Evolutionary conservation across 2,888 invertebrate genomes (phyloP), one percentile per base, ranked within the genome.

Genomic region (Drosophila mettleri): DNA sequence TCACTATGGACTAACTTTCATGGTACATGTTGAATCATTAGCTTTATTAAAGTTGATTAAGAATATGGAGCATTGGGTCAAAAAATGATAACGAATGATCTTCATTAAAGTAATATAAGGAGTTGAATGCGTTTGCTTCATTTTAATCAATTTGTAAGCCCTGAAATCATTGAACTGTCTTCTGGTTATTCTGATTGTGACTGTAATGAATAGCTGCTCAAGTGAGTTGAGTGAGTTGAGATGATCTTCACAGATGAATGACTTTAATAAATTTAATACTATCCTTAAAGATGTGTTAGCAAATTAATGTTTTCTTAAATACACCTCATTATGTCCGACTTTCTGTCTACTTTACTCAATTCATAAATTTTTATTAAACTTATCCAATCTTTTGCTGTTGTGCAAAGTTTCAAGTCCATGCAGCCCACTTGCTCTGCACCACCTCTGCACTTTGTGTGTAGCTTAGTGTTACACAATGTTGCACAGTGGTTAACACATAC

Each of bases 401-500:
- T n/a, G n/a, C 10, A 38, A 38, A 36, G 5, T 43, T n/a, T n/a
- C 2, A 27, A 7, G 45, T 45, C n/a, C 4, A 8, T 8, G 0
- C 22, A 22, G n/a, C n/a, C 14, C 43, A 16, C 24, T 43, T 16
- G 27, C 45, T 45, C 9, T 43, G 3, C n/a, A n/a, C n/a, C n/a
- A n/a, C n/a, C 1, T 4, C 1, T 9, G 9, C 43, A 27, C 2
- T 43, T 16, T 6, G 9, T 14, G 14, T 48, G 48, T 20, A 8
- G 48, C 31, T 20, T 20, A 20, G 48, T 49, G 49, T 22, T 33
- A 20, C 49, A 49, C 33, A 62, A 74, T 74, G 74, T 65, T 36
- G 51, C 46, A 29, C 16, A 31, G 31, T 48, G 46, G 29, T 48
- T 31, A 29, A 12, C 52, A 59, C 33, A 29, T 55, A 20, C 16